Base-by-base conservation (phyloP, 92 coral and sea anemone species). In the Porites lobata region DNA sequence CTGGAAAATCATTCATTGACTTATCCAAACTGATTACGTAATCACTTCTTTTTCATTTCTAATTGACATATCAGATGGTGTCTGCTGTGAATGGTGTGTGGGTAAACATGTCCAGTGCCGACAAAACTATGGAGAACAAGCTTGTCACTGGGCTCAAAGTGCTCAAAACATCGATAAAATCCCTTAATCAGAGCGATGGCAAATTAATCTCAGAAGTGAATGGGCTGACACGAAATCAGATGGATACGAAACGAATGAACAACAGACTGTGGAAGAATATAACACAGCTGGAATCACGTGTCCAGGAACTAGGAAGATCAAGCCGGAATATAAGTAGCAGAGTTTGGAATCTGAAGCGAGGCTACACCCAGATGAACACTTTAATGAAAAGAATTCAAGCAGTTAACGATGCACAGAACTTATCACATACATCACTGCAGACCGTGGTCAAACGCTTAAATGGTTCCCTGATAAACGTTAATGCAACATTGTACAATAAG, bases 11-110 rank as follows among this genome's bases (percentile, higher is more conserved):
- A n/a, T n/a, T n/a, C n/a, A n/a, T 38, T 38, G 47, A 38, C 47
- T 38, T 38, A 38, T 38, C 47, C 47, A 38, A 38, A 38, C 47
- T 38, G 47, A 38, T 38, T 38, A 38, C 47, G 47, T 38, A 38
- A 38, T 38, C 47, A 38, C 47, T 38, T 38, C 47, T 38, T 38
- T 38, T 38, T 38, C 6, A 38, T 38, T 38, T 38, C 47, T 4
- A 38, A 38, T 38, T 38, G 47, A 38, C 47, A 38, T 38, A 38
- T 38, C 47, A 38, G 47, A 38, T 38, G 86, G 69, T 81, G n/a
- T 66, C 77, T 20, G 56, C 8, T 24, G 86, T 56, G 77, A 54
- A 81, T 69, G 77, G 86, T 56, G 86, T 81, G 63, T 69, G 86
- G 77, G 75, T 81, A 7, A 81, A 81, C 57, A 81, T 81, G 77